Base-by-base conservation (phyloP, 2,888 invertebrate species). In the Keiferia lycopersicella region DNA sequence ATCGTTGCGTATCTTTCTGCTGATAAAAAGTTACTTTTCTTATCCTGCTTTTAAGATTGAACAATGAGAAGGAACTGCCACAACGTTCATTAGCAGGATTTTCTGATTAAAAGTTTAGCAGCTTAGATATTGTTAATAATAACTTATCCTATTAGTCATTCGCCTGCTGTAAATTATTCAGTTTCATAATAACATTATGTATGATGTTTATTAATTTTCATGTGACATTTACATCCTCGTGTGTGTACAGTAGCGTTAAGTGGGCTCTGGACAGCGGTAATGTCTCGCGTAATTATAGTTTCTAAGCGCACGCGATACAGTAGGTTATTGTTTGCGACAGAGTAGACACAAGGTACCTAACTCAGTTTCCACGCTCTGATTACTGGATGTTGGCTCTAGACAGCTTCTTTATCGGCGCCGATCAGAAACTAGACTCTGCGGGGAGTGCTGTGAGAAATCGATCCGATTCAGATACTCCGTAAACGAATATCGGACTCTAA, bases 331-430 rank as follows among this genome's bases (percentile, higher is more conserved):
- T 73, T 71, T 76, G 76, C 70, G 71, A 70, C 79, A 77, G 77
- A 78, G 82, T 79, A 83, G 34, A 41, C 60, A 81, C 87, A 82
- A 82, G 80, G 59, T 64, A 64, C 45, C 83, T 81, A 75, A 79
- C 80, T 87, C 88, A 89, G 90, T 87, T 91, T 88, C 88, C 90
- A 91, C 91, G 91, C 90, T 91, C 91, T 91, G 88, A 90, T 91
- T 88, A 88, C 79, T 91, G 91, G 91, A 89, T 91, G 89, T 91
- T 91, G 91, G 88, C 91, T 90, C 88, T 86, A 89, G 88, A 88
- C 87, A 84, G 81, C 84, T 84, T 88, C 89, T 88, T 86, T 91
- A 90, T 90, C 88, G 87, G 81, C 80, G 82, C 80, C 80, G 84
- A 91, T 91, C 90, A 86, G 87, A 84, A 83, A 83, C 79, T 73